Base-by-base conservation (phyloP, 2,888 invertebrate genomes). In the Ramazzottius varieornatus region DNA sequence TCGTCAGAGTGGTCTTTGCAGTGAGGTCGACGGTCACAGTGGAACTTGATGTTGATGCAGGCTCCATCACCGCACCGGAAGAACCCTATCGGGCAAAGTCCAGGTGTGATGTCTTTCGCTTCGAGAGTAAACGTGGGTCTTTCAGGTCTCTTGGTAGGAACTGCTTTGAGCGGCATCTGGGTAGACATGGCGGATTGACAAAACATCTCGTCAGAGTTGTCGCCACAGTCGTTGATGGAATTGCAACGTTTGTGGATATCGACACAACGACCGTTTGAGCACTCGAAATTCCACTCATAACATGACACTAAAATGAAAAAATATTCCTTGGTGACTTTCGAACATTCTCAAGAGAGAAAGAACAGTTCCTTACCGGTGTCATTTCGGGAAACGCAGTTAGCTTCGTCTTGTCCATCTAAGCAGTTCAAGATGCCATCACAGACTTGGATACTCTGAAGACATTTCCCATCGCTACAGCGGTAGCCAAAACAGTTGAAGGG, bases 401-500 rank as follows among this genome's bases (percentile, higher is more conserved):
- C 13, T 24, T 54, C 54, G 24, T 54, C 54, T 24, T 16, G 20
- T 4, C 54, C 54, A 29, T 54, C 54, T 29, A 54, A 8, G 29
- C 54, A 54, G 29, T 54, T 54, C 8, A 54, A 8, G 24, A 54
- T 54, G 4, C 54, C 54, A 29, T 54, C 54, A 24, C 54, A 54
- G 54, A 54, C 54, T 54, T 54, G 54, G 54, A 13, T 29, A 29
- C 24, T 54, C 29, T 54, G 54, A 24, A 54, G 54, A 29, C 54
- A 54, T 24, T 54, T 54, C 29, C 54, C 54, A 29, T 54, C 54
- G 54, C 16, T 24, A 54, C 54, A 54, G 20, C 54, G 54, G 54
- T n/a, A 54, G 4, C 54, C 54, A 24, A 54, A 54, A 24, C 54
- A 54, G 54, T 54, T 54, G 54, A 54, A 54, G 13, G 54, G 54